Base-by-base conservation (phyloP, 2,888 invertebrate species). In the Lobophora halterata region DNA sequence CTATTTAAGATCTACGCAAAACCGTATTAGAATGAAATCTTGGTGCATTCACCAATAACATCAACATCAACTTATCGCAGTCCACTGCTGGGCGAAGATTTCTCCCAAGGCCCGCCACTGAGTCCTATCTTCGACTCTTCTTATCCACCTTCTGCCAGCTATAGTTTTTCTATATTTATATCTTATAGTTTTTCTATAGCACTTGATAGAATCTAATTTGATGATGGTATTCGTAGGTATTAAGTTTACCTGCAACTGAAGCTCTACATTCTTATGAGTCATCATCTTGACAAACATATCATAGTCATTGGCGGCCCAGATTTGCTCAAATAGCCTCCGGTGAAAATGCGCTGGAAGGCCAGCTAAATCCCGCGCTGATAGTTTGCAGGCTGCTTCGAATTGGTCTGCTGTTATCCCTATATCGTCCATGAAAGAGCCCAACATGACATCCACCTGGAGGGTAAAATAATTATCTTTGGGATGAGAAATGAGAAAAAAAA, bases 241-340 rank as follows among this genome's bases (percentile, higher is more conserved):
- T 5, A 7, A 23, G 6, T 5, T 7, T 37, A 87, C 88, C 75
- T 88, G 88, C 45, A 97, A 79, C 70, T 97, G 97, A 17, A 97
- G 86, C 65, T 97, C 97, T 11, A 97, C 91, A 74, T 97, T 97
- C 62, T 95, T 93, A 69, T 96, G 95, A 3, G 93, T 94, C 97
- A 97, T 97, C 93, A 97, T 94, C 46, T 94, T 91, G 38, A 93
- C 93, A 70, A 97, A 97, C 77, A 97, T 93, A 49, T 93, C 91
- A 59, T 93, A 95, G 75, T 97, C 96, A 66, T 97, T 97, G 0
- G 97, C 97, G 0, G 97, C 97, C 95, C 97, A 95, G 42, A 97
- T 95, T 88, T 95, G 91, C 62, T 91, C 90, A 58, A 91, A 91
- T 2, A 91, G 76, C 6, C 90, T 86, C 36, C 90, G 89, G 55